Evolutionary conservation across 2,888 invertebrate genomes (phyloP), one percentile per base, ranked within the genome.

Genomic region (Drepanosiphum platanoidis): DNA sequence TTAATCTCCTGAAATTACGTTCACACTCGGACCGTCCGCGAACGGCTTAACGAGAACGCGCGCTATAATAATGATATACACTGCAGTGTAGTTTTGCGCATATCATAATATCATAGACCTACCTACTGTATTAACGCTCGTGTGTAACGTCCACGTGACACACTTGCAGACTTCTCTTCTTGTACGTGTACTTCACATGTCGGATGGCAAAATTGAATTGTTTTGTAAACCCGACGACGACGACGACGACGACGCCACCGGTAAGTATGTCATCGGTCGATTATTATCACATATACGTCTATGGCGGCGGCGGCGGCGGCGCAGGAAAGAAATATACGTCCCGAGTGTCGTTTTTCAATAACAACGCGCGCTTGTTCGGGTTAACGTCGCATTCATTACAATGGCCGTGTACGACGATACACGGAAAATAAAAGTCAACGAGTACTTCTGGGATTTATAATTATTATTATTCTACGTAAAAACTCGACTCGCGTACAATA

Each of bases 181-280:
- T 39, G 22, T 46, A 42, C 42, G 7, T 71, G 42, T 52, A 46
- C 22, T 75, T 52, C 80, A 70, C 36, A 27, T 70, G 32, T 39
- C 30, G 30, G 71, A 42, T n/a, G 13, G 58, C 32, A 81, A 71
- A 81, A 81, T 81, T 61, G 71, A 81, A 81, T 81, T 81, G 81
- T 81, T 71, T 81, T 71, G 58, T 71, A 72, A 71, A 81, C 58
- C 22, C 58, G 71, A 81, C 58, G 70, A 66, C 66, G 22, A n/a
- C n/a, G n/a, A n/a, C n/a, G n/a, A n/a, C n/a, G n/a, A 42, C 42
- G 58, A 11, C 61, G 61, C 61, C 39, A 30, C 46, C 15, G 18
- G 61, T 71, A 81, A 81, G 81, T 81, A 34, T 81, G 81, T 81
- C 81, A 81, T 81, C 32, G 71, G 71, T 81, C 61, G 58, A 71